Conservation (phyloP, 2,888 invertebrate species). For the Erynnis tages region DNA sequence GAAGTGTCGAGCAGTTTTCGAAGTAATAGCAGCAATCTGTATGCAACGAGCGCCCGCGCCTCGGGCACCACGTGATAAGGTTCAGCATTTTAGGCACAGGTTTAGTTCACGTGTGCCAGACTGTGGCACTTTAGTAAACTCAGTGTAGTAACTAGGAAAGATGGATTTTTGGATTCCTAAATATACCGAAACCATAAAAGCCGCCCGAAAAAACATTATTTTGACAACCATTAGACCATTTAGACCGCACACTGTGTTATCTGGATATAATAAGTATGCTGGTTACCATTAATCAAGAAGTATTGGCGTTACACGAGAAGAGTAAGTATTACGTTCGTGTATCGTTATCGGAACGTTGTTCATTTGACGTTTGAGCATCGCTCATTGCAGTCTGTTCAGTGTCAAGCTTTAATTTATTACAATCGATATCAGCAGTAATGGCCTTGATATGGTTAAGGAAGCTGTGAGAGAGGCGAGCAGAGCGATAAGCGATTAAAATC, state of each 20-base stretch:
- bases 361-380: constrained; percentile 29
- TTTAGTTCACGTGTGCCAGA: not conserved
- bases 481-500: too few relatives aligned
- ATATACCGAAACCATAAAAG: too few relatives aligned
- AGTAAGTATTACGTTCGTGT: constrained; percentile 4
- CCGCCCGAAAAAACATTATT: too few relatives aligned
- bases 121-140: too few relatives aligned
- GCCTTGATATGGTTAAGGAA: constrained; percentile 17
- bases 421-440: constrained; percentile 25
- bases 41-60: constrained; percentile 43
- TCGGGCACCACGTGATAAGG: constrained; percentile 5
- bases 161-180: too few relatives aligned
- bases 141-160: too few relatives aligned
- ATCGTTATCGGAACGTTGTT: constrained; percentile 29
- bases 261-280: not conserved
- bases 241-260: not conserved
- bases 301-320: not conserved
- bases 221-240: not conserved
- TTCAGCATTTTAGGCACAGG: constrained; percentile 13
- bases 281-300: not conserved
- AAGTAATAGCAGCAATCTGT: constrained; percentile 55
- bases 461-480: not conserved
- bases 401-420: constrained; percentile 25
- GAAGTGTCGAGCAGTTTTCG: constrained; percentile 39
- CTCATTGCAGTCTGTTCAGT: constrained; percentile 24